Percentiles rank a stretch among this genome's conserved stretches.
phyloP scores from a whole-genome alignment of 2,888 invertebrate species.

The Caradrina clavipalpis region DNA sequence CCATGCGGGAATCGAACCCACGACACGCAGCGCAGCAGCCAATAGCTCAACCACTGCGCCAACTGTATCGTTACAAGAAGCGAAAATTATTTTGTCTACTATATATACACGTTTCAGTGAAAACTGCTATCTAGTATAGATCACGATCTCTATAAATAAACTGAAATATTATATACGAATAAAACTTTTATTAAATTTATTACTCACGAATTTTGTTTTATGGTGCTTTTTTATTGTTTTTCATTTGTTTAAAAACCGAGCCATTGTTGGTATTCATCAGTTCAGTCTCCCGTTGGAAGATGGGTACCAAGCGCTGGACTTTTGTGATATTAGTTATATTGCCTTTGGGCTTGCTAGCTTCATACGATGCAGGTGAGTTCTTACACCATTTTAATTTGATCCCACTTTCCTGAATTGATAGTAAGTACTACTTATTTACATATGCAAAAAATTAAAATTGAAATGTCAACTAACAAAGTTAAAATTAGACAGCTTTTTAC shows the following conservation, averaged over 20 bases:
- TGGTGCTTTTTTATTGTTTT: slow-evolving; percentile 53
- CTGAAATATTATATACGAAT: slow-evolving; percentile 12
- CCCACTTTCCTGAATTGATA: background rate
- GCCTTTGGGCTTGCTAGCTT: slow-evolving; percentile 49
- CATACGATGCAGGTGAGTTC: slow-evolving; percentile 35
- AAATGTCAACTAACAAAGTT: too few relatives aligned
- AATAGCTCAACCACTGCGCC: too few relatives aligned
- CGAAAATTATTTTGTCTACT: background rate
- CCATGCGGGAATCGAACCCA: too few relatives aligned
- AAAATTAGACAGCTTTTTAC: too few relatives aligned
- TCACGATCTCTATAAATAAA: slow-evolving; percentile 49
- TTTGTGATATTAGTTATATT: slow-evolving; percentile 56
- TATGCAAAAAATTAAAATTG: too few relatives aligned
- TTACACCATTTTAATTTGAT: slow-evolving; percentile 7
- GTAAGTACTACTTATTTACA: background rate
- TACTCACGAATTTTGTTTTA: slow-evolving; percentile 54
- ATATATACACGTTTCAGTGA: slow-evolving; percentile 3
- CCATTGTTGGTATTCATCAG: slow-evolving; percentile 33
- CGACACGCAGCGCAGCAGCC: too few relatives aligned
- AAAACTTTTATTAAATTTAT: slow-evolving; percentile 37
- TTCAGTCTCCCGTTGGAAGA: slow-evolving; percentile 54
- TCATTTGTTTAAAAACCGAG: slow-evolving; percentile 52
- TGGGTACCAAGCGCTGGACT: slow-evolving; percentile 47
- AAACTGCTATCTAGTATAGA: slow-evolving; percentile 20
- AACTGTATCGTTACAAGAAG: too few relatives aligned